phyloP scores from a whole-genome alignment of 2,113 vertebrate species.

The Puma concolor region DNA sequence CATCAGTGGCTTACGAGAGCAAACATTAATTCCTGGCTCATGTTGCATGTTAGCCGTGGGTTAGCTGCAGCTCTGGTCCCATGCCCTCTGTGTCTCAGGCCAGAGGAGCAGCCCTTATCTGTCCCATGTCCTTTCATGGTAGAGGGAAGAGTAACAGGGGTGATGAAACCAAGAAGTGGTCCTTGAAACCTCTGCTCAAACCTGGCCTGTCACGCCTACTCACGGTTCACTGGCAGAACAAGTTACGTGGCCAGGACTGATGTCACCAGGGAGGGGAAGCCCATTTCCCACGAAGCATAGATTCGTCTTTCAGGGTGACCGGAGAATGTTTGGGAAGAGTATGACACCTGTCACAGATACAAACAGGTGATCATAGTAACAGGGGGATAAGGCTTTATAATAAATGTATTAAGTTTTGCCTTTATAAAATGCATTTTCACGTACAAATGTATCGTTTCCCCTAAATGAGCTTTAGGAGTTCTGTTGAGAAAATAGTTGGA shows the following conservation, averaged over 20 bases:
- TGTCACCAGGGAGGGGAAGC: background rate
- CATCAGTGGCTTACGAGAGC: background rate
- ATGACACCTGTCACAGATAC: background rate
- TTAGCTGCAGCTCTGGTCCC: background rate
- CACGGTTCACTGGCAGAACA: accelerated
- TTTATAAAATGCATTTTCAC: background rate
- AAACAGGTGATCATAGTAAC: background rate
- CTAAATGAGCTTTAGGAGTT: background rate
- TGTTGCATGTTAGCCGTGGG: background rate
- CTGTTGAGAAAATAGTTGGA: background rate
- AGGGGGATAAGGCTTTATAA: background rate
- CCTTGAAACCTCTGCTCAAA: too few relatives aligned
- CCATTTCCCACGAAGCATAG: accelerated
- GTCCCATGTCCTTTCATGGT: background rate
- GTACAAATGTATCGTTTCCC: background rate
- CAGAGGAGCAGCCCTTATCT: background rate
- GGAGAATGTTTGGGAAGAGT: background rate
- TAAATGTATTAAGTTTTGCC: background rate
- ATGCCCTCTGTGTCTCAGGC: background rate
- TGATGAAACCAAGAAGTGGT: background rate
- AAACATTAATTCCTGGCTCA: accelerated
- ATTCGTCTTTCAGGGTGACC: background rate
- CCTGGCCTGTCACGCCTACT: background rate
- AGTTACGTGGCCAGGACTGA: accelerated
- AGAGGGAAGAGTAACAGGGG: background rate